These are phyloP conservation scores for Papilio elwesi DNA, from an alignment of 2,888 invertebrate species.

Conservation along the genomic window DNA sequence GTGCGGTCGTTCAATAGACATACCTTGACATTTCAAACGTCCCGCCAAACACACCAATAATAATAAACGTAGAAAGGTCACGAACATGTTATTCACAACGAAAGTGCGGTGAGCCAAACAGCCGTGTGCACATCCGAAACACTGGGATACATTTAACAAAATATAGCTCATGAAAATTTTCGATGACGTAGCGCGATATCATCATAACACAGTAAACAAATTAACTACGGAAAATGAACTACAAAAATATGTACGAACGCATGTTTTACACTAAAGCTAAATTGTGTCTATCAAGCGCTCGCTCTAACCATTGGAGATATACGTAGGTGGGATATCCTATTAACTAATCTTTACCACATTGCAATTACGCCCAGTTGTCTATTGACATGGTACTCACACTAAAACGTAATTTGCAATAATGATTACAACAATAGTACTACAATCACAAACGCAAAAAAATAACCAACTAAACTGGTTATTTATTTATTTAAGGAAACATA, in stretches of 20 bases:
- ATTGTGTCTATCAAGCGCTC: constrained; percentile 63
- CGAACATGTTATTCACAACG: constrained; percentile 55
- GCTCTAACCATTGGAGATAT: constrained; percentile 56
- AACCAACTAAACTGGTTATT: constrained; percentile 16
- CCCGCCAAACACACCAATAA: constrained; percentile 40
- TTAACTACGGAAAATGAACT: constrained; percentile 68
- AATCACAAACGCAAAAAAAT: neutral
- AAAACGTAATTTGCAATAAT: constrained; percentile 20
- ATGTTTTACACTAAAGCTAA: constrained; percentile 49
- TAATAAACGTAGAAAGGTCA: constrained; percentile 43
- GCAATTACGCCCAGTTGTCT: constrained; percentile 15
- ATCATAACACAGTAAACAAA: constrained; percentile 58
- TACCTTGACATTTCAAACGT: constrained; percentile 49
- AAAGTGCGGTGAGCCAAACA: constrained; percentile 1
- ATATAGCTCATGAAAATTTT: constrained; percentile 51
- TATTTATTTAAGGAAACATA: no score
- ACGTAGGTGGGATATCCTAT: constrained; percentile 47
- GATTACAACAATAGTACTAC: constrained; percentile 14
- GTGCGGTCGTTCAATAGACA: constrained; percentile 10
- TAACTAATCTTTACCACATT: constrained; percentile 39
- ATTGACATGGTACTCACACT: constrained; percentile 23
- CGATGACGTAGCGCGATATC: constrained; percentile 65
- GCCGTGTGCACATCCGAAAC: constrained; percentile 55
- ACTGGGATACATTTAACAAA: constrained; percentile 60
- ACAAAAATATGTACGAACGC: constrained; percentile 49